Evolutionary conservation across 2,888 invertebrate genomes (phyloP), one percentile per base, ranked within the genome.

Genomic region (Megastigmus dorsalis): DNA sequence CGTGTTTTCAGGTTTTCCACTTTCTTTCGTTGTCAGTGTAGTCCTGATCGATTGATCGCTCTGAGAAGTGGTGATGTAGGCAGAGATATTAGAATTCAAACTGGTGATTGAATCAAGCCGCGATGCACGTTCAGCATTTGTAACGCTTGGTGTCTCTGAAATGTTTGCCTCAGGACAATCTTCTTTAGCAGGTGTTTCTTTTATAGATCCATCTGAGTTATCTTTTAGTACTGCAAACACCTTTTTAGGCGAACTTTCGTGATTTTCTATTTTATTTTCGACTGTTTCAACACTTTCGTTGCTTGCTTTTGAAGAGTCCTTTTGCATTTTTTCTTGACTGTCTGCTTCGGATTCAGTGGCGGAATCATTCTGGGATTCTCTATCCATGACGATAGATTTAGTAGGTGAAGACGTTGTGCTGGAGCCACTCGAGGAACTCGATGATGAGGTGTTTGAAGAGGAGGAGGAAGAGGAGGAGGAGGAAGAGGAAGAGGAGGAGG

Each of bases 131-230:
- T 84, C 86, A 0, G 73, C 30, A 74, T 87, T 85, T 0, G 87
- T 84, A 60, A 85, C 84, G 38, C 81, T 85, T 0, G 88, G 88
- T 1, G 87, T 88, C 52, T 86, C 87, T 0, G 84, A 85, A 69
- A 88, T 88, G 13, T 80, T 78, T 1, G 82, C 83, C 59, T 88
- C 86, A 1, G 80, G 55, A 1, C 15, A 76, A 0, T 87, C 86
- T 18, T 86, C 82, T 50, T 88, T 88, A 0, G 80, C 83, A 3
- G 87, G 88, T 0, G 87, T 88, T 75, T 87, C 87, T 45, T 80
- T 79, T 13, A 70, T 59, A 3, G 18, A 13, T 2, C 81, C 76
- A 0, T 82, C 80, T 0, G 67, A 30, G 0, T 77, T 74, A 15
- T 79, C 82, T 36, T 83, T 81, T 0, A 18, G 45, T 7, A 84